phyloP scores from a whole-genome alignment of 2,797 vertebrate genomes.

The Caiman crocodilus region DNA sequence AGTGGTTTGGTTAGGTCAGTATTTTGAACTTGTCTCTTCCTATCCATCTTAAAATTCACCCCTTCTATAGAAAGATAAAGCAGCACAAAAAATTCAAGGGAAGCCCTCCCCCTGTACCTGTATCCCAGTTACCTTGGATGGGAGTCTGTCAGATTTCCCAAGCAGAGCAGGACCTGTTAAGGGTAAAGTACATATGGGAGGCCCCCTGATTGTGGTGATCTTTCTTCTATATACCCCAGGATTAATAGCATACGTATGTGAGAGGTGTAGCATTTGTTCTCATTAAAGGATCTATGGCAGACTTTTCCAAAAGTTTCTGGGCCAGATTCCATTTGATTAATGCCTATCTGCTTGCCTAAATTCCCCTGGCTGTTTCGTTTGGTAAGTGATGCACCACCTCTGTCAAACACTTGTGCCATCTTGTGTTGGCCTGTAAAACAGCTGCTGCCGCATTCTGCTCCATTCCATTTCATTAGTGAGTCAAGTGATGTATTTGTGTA shows the following conservation, averaged over 20 bases:
- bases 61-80: background rate
- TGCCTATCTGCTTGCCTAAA: background rate
- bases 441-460: background rate
- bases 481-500: background rate
- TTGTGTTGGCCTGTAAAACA: background rate
- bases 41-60: background rate
- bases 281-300: background rate
- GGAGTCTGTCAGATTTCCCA: background rate
- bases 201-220: background rate
- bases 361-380: background rate
- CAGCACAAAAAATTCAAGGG: background rate
- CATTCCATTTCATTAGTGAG: background rate
- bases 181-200: background rate
- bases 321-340: background rate
- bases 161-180: background rate
- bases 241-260: background rate
- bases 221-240: background rate
- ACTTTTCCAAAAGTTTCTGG: background rate
- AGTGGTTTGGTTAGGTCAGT: background rate
- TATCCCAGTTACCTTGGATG: background rate
- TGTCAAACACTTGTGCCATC: background rate
- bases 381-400: background rate
- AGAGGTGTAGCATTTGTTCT: background rate
- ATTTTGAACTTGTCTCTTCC: background rate
- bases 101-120: conserved; percentile 19